Evolutionary conservation across 2,113 vertebrate genomes (phyloP), one percentile per base, ranked within the genome.

Genomic region (Chaetodon auriga): DNA sequence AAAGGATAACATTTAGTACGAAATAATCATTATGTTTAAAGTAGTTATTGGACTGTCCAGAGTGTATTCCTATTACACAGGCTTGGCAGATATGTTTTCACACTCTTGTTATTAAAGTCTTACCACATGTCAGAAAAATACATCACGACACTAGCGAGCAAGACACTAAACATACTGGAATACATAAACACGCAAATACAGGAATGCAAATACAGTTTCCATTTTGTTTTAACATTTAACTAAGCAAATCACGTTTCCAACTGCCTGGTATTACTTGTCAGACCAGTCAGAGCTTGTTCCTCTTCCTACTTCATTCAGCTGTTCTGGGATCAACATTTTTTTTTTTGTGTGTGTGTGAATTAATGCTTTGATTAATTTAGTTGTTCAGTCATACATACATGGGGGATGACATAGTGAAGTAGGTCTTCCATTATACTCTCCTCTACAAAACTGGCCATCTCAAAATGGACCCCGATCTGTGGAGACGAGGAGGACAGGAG

Each of bases 371-470:
- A 65, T 5, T n/a, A 0, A 63, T 16, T 11, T 5, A n/a, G 71
- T 35, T 64, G 38, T 41, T 74, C 14, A 68, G 23, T 87, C 41
- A 51, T 72, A 92, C 93, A 43, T 93, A 94, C 93, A 19, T 95
- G 86, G 10, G 95, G 92, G 30, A 96, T 68, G 23, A 97, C 92
- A 23, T 93, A 89, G 8, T 91, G 78, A 48, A 96, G 90, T 16
- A 97, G 90, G 53, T 96, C 95, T 43, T 85, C 86, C 95, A 97
- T 92, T 63, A 96, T 93, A 63, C 64, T 90, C 68, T 95, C 91
- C 30, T 97, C 96, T 15, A 96, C 96, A 81, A 96, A 97, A 85
- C 96, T 96, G 64, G 96, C 96, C 96, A 96, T 96, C 89, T 97
- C 96, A 85, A 97, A 96, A 83, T 97, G 96, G 36, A 95, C 88